Evolutionary conservation across 1,140 invertebrate species (phyloP).

Genomic region (Drosophila leontia): DNA sequence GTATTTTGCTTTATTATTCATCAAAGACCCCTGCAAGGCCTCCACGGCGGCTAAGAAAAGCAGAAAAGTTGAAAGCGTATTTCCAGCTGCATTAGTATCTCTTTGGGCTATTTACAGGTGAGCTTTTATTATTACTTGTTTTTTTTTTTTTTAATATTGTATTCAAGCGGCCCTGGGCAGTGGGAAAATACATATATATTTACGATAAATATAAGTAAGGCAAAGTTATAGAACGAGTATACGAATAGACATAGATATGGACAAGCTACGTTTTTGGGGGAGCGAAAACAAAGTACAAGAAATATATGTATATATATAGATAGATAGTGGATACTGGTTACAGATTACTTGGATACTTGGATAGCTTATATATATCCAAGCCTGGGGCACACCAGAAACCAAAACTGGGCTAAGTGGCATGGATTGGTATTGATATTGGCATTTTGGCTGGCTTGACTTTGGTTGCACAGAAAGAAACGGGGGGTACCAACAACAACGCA

Average conservation of each 20-base stretch:
- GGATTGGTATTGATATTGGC: constrained; percentile 22
- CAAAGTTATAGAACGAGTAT: constrained; percentile 35
- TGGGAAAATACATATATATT: constrained; percentile 11
- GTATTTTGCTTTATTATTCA: background rate
- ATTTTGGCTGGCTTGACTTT: constrained; percentile 40
- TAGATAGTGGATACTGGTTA: constrained; percentile 31
- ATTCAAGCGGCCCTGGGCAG: constrained; percentile 38
- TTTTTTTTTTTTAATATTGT: constrained; percentile 5
- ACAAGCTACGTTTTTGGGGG: constrained; percentile 31
- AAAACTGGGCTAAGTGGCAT: constrained; percentile 37
- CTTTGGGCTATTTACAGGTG: constrained; percentile 33
- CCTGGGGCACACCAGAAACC: constrained; percentile 40
- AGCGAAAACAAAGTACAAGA: constrained; percentile 31
- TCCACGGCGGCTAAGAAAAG: constrained; percentile 7
- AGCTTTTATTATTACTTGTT: constrained; percentile 4
- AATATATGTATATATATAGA: constrained; percentile 9
- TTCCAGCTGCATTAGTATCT: constrained; percentile 27
- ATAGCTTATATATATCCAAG: constrained; percentile 1
- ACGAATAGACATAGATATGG: constrained; percentile 35
- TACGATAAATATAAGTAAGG: background rate
- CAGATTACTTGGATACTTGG: constrained; percentile 13
- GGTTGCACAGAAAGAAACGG: constrained; percentile 34
- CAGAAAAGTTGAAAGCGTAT: constrained; percentile 24
- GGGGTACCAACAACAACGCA: constrained; percentile 11
- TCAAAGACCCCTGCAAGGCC: constrained; percentile 16